Evolutionary conservation across 1,140 invertebrate genomes (phyloP).

Genomic region (Euwallacea fornicatus): DNA sequence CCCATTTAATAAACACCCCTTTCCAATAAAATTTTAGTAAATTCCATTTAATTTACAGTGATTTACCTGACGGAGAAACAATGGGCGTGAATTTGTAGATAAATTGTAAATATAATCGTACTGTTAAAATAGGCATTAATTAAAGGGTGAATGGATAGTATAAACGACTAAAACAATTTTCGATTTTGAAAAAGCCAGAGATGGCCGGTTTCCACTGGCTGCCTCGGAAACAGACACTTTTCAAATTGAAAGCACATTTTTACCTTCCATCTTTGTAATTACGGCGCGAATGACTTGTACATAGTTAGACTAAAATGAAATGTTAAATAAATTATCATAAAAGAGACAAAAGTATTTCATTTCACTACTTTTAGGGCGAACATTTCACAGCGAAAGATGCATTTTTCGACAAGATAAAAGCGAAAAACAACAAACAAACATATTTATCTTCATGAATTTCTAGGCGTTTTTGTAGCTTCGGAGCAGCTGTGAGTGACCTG

Average conservation of each 20-base stretch:
- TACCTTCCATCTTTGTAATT: conserved; percentile 17
- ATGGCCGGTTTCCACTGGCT: not conserved
- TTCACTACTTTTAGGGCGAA: too few species aligned
- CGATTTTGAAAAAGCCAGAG: not conserved
- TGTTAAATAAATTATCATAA: conserved; percentile 50
- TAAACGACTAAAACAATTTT: conserved; percentile 3
- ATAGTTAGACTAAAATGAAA: conserved; percentile 49
- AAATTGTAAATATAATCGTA: conserved; percentile 5
- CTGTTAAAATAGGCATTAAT: not conserved
- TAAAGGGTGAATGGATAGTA: not conserved
- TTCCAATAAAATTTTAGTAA: not conserved
- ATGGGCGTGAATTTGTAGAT: not conserved
- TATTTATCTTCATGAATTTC: too few species aligned
- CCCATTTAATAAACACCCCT: too few species aligned
- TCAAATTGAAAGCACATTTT: not conserved
- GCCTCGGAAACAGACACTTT: too few species aligned
- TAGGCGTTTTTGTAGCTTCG: too few species aligned
- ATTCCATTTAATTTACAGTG: not conserved
- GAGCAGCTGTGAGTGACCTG: too few species aligned
- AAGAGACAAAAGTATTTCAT: not conserved
- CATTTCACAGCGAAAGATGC: too few species aligned
- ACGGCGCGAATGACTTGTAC: conserved; percentile 49
- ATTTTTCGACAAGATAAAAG: too few species aligned
- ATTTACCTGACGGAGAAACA: not conserved
- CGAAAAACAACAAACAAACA: too few species aligned